A percentile compares a stretch with the other conserved stretches of the same genome.
These are phyloP conservation scores for Oostethus manadensis DNA, from an alignment of 2,113 vertebrate species.

Conservation along the genomic window DNA sequence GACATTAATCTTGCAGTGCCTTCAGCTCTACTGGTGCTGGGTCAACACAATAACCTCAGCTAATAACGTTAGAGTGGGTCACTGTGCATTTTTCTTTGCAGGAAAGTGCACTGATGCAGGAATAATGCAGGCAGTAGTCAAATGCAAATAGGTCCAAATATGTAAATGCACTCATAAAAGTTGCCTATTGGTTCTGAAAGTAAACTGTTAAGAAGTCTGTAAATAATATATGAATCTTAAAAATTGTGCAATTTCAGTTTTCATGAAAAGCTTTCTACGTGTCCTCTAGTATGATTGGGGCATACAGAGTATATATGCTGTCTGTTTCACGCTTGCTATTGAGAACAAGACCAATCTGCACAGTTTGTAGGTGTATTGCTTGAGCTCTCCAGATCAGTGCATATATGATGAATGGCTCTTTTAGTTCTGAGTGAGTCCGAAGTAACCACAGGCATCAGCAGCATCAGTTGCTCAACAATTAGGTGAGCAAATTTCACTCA, in stretches of 20 bases:
- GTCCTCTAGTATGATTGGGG: not conserved
- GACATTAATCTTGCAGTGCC: constrained; percentile 1
- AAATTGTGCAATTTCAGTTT: no score
- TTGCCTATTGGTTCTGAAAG: not conserved
- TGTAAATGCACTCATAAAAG: not conserved
- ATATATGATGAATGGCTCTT: not conserved
- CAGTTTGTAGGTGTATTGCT: constrained; percentile 10
- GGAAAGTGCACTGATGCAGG: not conserved
- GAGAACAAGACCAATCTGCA: not conserved
- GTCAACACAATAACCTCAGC: constrained; percentile 6
- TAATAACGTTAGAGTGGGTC: not conserved
- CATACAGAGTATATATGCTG: not conserved
- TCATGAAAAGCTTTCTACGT: no score
- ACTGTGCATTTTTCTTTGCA: not conserved
- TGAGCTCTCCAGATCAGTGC: not conserved
- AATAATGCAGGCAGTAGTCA: not conserved
- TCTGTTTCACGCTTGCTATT: not conserved
- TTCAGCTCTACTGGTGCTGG: not conserved
- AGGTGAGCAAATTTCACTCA: constrained; percentile 1
- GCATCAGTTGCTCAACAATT: constrained; percentile 1
- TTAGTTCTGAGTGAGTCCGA: not conserved
- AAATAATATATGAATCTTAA: no score
- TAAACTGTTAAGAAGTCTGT: no score
- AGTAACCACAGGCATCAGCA: constrained; percentile 1
- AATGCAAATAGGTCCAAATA: not conserved